Evolutionary conservation across 2,888 invertebrate genomes (phyloP), one percentile per base, ranked within the genome.

Genomic region (Zaprionus lineosus): DNA sequence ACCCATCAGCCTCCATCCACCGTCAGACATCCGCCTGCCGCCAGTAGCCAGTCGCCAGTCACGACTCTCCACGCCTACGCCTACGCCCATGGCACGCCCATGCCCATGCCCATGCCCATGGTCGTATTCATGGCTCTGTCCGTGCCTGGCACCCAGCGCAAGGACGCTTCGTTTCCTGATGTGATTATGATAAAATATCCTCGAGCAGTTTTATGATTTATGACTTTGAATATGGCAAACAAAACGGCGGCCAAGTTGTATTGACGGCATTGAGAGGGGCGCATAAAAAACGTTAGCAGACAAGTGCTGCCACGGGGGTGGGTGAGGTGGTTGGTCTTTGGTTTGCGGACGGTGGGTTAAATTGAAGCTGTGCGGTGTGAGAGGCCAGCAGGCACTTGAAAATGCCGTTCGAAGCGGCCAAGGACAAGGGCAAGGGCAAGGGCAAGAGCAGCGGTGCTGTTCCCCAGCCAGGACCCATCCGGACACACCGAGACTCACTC

Each of bases 101-200:
- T n/a, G n/a, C n/a, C n/a, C n/a, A n/a, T n/a, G n/a, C n/a, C n/a
- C n/a, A n/a, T n/a, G n/a, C n/a, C n/a, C n/a, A n/a, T n/a, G n/a
- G n/a, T n/a, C n/a, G n/a, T n/a, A n/a, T n/a, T n/a, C n/a, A n/a
- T n/a, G n/a, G n/a, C n/a, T n/a, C n/a, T n/a, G n/a, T n/a, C n/a
- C n/a, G n/a, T n/a, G n/a, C n/a, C n/a, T n/a, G n/a, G n/a, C 12
- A 21, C 9, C 6, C 41, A 12, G n/a, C 26, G 33, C 46, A 47
- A 55, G 56, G 50, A 55, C 47, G 77, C 57, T 60, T 62, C 67
- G 63, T 57, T 85, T 85, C 84, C 77, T 81, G 86, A 82, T 82
- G 82, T 81, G 81, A 84, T 82, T 86, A 82, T 82, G 81, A 86
- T 82, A 84, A 82, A 86, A 82, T 82, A 82, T 82, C 84, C 81